A percentile compares a stretch with the other conserved stretches of the same genome.
phyloP scores from a whole-genome alignment of 1,140 invertebrate genomes.

The Vollenhovia emeryi region DNA sequence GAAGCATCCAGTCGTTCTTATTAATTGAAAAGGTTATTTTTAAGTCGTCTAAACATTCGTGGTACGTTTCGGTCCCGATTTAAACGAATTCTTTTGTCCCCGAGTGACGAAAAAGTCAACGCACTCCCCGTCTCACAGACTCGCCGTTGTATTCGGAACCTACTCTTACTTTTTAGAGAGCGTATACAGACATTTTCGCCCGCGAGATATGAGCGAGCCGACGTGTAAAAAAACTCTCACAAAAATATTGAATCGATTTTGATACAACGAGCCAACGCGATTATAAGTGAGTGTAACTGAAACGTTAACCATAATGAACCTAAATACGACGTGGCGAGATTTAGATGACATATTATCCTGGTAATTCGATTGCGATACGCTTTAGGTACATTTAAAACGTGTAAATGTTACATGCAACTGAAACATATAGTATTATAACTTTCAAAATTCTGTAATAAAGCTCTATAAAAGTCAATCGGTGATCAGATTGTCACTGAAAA shows the following conservation, averaged over 20 bases:
- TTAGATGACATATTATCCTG: not conserved
- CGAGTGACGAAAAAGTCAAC: slow-evolving; percentile 44
- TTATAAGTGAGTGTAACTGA: not conserved
- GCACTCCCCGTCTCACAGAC: slow-evolving; percentile 12
- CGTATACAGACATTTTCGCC: not conserved
- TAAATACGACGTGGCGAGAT: not conserved
- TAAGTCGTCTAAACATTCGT: slow-evolving; percentile 62
- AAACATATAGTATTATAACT: not conserved
- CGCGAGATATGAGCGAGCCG: not conserved
- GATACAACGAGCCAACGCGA: not conserved
- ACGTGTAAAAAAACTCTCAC: not conserved
- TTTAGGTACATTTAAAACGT: not conserved
- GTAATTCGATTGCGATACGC: not conserved
- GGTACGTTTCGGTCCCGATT: slow-evolving; percentile 44
- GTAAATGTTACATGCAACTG: not conserved
- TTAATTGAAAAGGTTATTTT: slow-evolving; percentile 75
- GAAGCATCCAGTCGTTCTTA: slow-evolving; percentile 64
- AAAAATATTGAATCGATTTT: slow-evolving; percentile 15
- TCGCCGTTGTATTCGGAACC: not conserved
- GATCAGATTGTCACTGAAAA: no score
- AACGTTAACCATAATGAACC: not conserved
- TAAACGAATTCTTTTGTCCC: slow-evolving; percentile 38
- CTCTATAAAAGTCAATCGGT: no score
- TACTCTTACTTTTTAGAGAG: not conserved
- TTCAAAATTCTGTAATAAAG: not conserved